Evolutionary conservation across 64 coral and sea anemone genomes (phyloP).

Genomic region (Platygyra sinensis): DNA sequence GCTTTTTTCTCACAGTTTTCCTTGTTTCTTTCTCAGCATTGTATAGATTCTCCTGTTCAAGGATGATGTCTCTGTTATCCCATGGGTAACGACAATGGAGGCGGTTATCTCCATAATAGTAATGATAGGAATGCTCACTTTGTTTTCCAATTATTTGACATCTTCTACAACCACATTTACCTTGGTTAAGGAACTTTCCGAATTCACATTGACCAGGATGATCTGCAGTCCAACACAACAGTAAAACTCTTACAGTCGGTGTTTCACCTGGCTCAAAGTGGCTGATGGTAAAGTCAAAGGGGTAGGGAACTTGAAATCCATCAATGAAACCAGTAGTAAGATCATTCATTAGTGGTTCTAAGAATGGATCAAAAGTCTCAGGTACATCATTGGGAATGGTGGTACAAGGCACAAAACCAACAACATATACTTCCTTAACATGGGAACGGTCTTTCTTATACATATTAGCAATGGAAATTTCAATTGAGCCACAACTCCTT

Average conservation of each 20-base stretch:
- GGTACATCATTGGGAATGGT: slow-evolving; percentile 27
- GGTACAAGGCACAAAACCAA: slow-evolving; percentile 36
- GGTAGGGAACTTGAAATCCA: slow-evolving; percentile 19
- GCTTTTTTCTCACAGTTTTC: no score
- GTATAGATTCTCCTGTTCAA: slow-evolving; percentile 35
- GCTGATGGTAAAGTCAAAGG: background rate
- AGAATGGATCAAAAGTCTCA: slow-evolving; percentile 38
- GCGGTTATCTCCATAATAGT: slow-evolving; percentile 76
- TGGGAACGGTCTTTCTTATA: slow-evolving; percentile 25
- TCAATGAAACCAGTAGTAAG: slow-evolving; percentile 39
- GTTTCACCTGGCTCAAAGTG: background rate
- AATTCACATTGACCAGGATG: slow-evolving; percentile 70
- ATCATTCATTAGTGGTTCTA: slow-evolving; percentile 59
- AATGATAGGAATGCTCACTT: slow-evolving; percentile 52
- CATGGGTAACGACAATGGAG: slow-evolving; percentile 56
- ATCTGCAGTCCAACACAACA: slow-evolving; percentile 59
- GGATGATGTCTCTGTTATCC: slow-evolving; percentile 35
- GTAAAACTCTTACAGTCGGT: slow-evolving; percentile 30
- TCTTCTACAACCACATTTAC: slow-evolving; percentile 64
- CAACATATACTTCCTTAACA: slow-evolving; percentile 54
- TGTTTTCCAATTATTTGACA: slow-evolving; percentile 57
- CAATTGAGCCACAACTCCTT: slow-evolving; percentile 57
- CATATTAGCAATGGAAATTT: slow-evolving; percentile 59
- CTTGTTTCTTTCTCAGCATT: slow-evolving; percentile 59
- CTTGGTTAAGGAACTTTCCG: slow-evolving; percentile 68